Base-by-base conservation (phyloP, 2,888 invertebrate species). In the Nomada goodeniana region DNA sequence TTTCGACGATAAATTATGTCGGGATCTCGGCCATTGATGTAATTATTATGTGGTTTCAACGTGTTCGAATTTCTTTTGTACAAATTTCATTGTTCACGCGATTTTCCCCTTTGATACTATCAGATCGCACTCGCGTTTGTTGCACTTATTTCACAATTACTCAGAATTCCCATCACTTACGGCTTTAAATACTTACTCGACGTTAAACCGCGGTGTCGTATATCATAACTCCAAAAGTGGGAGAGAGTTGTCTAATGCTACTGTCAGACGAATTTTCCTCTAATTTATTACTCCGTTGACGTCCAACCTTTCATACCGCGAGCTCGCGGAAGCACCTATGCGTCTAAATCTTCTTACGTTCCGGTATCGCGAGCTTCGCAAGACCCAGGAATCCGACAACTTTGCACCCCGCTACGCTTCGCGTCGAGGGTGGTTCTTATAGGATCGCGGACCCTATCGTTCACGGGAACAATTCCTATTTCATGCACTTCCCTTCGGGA, bases 401-500 rank as follows among this genome's bases (percentile, higher is more conserved):
- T 80, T 70, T 68, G 44, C 70, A 18, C 55, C 29, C 68, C 29
- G 15, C 26, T 23, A 11, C 26, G 50, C 26, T 50, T 23, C 47
- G 5, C 23, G 1, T 7, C 57, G 13, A 42, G 53, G 29, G 20
- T 55, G 50, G 60, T 53, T 67, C 63, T 57, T 29, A 74, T 57
- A 44, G 47, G 23, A 53, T 75, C 67, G 50, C 18, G 55, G 13
- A 29, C 61, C 73, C 72, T 84, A 80, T 70, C 59, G 59, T 76
- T 82, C 80, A 36, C 36, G 52, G 79, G 83, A 86, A 87, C 86
- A 88, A 91, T 90, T 90, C 88, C 89, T 88, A 87, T 84, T 89
- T 90, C 47, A 47, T 47, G 15, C 36, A 15, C 47, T 47, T 47
- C 47, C 13, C 11, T 47, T 13, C 47, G 5, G 36, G 5, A 36